phyloP scores from a whole-genome alignment of 1,140 invertebrate species.

The Andrena cerasifolii region DNA sequence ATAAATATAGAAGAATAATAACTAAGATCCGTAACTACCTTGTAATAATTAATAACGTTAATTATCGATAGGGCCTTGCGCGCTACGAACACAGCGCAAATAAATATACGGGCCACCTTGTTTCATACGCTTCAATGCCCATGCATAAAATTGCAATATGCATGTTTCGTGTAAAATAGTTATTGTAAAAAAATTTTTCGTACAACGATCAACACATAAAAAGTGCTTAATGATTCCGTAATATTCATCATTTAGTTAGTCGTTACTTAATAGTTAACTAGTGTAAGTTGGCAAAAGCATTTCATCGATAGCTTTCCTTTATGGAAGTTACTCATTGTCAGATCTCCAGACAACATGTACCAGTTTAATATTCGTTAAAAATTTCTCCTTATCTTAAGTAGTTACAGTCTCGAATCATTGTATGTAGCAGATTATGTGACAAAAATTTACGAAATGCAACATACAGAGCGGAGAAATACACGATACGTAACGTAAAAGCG shows the following conservation, averaged over 20 bases:
- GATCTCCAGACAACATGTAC: constrained; percentile 66
- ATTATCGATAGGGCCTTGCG: constrained; percentile 65
- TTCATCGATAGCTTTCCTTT: constrained; percentile 60
- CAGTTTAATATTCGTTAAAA: constrained; percentile 68
- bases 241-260: constrained; percentile 72
- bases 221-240: constrained; percentile 69
- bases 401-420: constrained; percentile 71
- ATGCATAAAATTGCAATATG: constrained; percentile 60
- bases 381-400: constrained; percentile 69
- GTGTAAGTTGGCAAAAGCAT: constrained; percentile 77
- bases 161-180: constrained; percentile 71
- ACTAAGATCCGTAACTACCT: constrained; percentile 75
- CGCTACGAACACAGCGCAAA: constrained; percentile 58
- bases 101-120: constrained; percentile 55
- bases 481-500: constrained; percentile 37
- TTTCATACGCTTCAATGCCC: constrained; percentile 60
- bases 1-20: constrained; percentile 80
- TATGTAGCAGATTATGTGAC: constrained; percentile 57
- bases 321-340: constrained; percentile 57
- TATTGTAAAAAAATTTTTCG: constrained; percentile 73
- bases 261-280: constrained; percentile 71
- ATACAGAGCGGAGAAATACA: constrained; percentile 8
- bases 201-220: constrained; percentile 73
- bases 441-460: constrained; percentile 51
- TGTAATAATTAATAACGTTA: constrained; percentile 69